A percentile compares a stretch with the other conserved stretches of the same genome.
These are phyloP conservation scores for Apotomis turbidana DNA, from an alignment of 2,888 invertebrate genomes.

Conservation along the genomic window DNA sequence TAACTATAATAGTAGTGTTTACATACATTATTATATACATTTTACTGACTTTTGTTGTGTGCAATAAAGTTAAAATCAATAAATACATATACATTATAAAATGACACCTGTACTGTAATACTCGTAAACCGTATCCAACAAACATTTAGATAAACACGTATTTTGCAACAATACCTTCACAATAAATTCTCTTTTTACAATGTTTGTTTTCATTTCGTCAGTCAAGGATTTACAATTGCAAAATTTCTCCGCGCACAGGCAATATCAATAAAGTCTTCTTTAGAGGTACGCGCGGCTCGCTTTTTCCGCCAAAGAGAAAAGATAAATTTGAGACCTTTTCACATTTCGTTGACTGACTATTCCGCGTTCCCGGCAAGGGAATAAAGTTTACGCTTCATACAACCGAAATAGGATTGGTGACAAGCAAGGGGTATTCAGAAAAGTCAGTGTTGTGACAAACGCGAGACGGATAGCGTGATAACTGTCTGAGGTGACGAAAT, in stretches of 20 bases:
- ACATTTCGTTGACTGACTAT: slow-evolving; percentile 54
- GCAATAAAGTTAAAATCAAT: too few relatives aligned
- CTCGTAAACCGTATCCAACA: too few relatives aligned
- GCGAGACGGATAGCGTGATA: slow-evolving; percentile 60
- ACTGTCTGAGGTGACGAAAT: slow-evolving; percentile 51
- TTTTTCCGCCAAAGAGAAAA: slow-evolving; percentile 44
- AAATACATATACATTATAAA: too few relatives aligned
- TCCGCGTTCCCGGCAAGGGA: slow-evolving; percentile 43
- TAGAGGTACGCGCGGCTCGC: slow-evolving; percentile 41
- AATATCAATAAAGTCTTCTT: slow-evolving; percentile 49
- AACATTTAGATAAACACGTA: neutral
- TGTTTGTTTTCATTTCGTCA: slow-evolving; percentile 10
- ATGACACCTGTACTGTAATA: too few relatives aligned
- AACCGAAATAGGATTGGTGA: slow-evolving; percentile 51
- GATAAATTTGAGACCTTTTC: slow-evolving; percentile 51
- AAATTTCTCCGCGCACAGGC: slow-evolving; percentile 39
- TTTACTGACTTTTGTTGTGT: too few relatives aligned
- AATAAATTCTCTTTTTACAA: neutral
- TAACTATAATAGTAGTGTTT: too few relatives aligned
- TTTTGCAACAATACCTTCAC: neutral
- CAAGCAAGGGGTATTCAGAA: slow-evolving; percentile 53
- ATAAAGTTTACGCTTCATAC: slow-evolving; percentile 50
- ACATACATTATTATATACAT: too few relatives aligned
- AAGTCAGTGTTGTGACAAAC: slow-evolving; percentile 50
- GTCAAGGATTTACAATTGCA: slow-evolving; percentile 20